phyloP scores from a whole-genome alignment of 2,888 invertebrate genomes.

The Emesis furor region DNA sequence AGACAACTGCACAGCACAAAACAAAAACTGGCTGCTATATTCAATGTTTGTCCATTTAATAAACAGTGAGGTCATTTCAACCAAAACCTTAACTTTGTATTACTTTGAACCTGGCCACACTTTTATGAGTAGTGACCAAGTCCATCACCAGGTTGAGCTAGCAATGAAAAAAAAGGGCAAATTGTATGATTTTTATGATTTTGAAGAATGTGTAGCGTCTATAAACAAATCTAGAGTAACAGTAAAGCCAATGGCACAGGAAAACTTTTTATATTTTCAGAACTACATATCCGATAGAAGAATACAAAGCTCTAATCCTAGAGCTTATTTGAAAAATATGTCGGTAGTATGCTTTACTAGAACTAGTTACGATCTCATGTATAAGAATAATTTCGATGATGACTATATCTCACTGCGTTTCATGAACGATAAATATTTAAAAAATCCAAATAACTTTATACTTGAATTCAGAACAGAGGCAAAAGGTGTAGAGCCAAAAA shows the following conservation, averaged over 20 bases:
- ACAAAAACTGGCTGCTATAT: constrained; percentile 34
- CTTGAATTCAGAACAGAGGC: no score
- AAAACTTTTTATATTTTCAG: no score
- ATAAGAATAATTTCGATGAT: constrained; percentile 23
- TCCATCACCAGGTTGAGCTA: constrained; percentile 69
- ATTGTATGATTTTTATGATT: constrained; percentile 68
- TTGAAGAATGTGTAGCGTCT: constrained; percentile 62
- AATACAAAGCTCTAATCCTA: constrained; percentile 64
- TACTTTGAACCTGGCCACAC: constrained; percentile 73
- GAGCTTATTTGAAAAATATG: no score
- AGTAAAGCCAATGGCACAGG: constrained; percentile 48
- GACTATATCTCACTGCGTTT: not conserved
- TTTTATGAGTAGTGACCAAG: constrained; percentile 71
- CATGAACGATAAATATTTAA: not conserved
- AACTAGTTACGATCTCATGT: constrained; percentile 53
- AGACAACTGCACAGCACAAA: constrained; percentile 17
- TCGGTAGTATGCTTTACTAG: constrained; percentile 57
- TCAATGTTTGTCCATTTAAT: constrained; percentile 21
- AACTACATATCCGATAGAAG: constrained; percentile 36
- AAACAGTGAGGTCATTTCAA: constrained; percentile 56
- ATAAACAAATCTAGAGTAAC: constrained; percentile 59
- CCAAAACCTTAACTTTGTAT: not conserved
- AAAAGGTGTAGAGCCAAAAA: no score
- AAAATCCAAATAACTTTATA: no score
- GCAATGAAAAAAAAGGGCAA: constrained; percentile 68